Evolutionary conservation across 2,797 vertebrate genomes (phyloP).

Genomic region (Falco novaeseelandiae): DNA sequence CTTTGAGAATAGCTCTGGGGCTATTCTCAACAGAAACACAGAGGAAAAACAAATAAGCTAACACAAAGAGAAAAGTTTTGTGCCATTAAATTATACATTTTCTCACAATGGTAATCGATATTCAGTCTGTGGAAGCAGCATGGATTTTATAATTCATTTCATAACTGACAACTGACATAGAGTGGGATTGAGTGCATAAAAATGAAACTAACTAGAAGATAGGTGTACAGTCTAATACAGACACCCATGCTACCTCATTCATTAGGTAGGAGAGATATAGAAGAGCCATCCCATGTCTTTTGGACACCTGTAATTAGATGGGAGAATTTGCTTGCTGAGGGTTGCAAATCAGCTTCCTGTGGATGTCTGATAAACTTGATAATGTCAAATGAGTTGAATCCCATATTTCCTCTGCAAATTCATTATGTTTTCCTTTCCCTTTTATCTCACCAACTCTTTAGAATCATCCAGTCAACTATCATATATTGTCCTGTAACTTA

Average conservation of each 20-base stretch:
- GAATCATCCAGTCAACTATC: not conserved
- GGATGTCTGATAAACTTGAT: not conserved
- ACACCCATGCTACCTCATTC: not conserved
- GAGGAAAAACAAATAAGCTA: not conserved
- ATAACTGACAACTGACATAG: not conserved
- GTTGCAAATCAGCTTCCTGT: not conserved
- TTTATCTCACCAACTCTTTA: not conserved
- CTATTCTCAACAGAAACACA: not conserved
- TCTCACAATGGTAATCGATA: not conserved
- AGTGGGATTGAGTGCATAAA: not conserved
- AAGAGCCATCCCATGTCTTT: not conserved
- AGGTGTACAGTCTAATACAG: not conserved
- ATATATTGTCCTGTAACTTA: not conserved
- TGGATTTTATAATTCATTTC: not conserved
- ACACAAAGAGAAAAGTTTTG: not conserved
- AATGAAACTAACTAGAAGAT: not conserved
- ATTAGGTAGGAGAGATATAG: not conserved
- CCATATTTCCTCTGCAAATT: not conserved
- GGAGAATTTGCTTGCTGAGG: not conserved
- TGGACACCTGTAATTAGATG: not conserved
- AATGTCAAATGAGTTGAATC: not conserved
- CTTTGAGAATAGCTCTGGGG: not conserved
- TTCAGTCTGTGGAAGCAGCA: not conserved
- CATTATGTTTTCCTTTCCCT: not conserved
- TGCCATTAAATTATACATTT: not conserved